Base-by-base conservation (phyloP, 2,888 invertebrate genomes). In the Muschampia plurimacula region DNA sequence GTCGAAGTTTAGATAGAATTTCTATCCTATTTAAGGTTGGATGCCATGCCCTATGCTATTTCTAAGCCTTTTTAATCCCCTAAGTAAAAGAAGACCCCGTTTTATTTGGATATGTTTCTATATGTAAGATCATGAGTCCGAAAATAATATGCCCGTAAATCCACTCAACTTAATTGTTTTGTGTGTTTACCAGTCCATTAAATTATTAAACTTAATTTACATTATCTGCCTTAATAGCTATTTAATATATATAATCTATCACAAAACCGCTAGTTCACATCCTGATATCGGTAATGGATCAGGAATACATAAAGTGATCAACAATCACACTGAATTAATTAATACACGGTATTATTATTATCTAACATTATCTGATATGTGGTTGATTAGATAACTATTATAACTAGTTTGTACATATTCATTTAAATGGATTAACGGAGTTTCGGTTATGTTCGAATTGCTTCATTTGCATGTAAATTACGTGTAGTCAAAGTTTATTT, bases 231-330 rank as follows among this genome's bases (percentile, higher is more conserved):
- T 46, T 4, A 46, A 13, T 46, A 46, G 46, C 46, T 46, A 46
- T 46, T 46, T 22, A 22, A 22, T 2, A 2, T 55, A 22, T 2
- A 2, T 55, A 22, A 46, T 63, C 44, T 44, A 22, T 28, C 44
- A 64, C 64, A n/a, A 49, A 65, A 46, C 65, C n/a, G 9, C 8
- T 3, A 13, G 13, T 8, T 28, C 13, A 65, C 9, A n/a, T 49
- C 65, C 49, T 65, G n/a, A 12, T 46, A 46, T 65, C 28, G 32
- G 65, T 65, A 65, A 65, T 65, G 64, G 64, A 64, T 64, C 22
- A 64, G 46, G 65, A 65, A 44, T 46, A 46, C 5, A 13, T 28
- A 64, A 12, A 28, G 46, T 52, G n/a, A 52, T 52, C 15, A 52
- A 49, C 49, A 46, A 49, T 44, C 22, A 28, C 0, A 44, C 57